These are phyloP conservation scores for Hirtodrosophila alboralis DNA, from an alignment of 2,888 invertebrate genomes.

Conservation along the genomic window DNA sequence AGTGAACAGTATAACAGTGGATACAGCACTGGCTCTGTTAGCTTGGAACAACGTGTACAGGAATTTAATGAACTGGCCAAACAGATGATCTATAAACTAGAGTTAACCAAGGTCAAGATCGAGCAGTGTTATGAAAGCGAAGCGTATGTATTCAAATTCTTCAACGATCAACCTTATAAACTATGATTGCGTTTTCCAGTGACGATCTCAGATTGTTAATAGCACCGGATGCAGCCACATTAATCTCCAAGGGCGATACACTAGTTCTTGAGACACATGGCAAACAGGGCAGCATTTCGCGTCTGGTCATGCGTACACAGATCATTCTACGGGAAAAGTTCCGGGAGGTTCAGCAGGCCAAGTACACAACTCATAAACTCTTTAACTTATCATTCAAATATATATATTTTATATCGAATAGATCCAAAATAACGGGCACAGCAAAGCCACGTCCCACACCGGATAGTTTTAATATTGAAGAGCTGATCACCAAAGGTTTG, in stretches of 20 bases:
- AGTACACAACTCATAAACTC: slow-evolving; percentile 51
- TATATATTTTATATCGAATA: slow-evolving; percentile 17
- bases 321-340: slow-evolving; percentile 83
- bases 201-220: slow-evolving; percentile 84
- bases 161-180: background rate
- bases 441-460: slow-evolving; percentile 52
- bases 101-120: slow-evolving; percentile 81
- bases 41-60: slow-evolving; percentile 82
- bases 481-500: slow-evolving; percentile 82
- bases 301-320: slow-evolving; percentile 83
- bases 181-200: slow-evolving; percentile 47
- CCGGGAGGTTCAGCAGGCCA: slow-evolving; percentile 83
- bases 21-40: slow-evolving; percentile 30
- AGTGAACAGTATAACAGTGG: slow-evolving; percentile 34
- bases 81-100: slow-evolving; percentile 83
- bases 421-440: slow-evolving; percentile 60
- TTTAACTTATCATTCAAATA: background rate
- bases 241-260: slow-evolving; percentile 91
- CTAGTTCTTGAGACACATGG: slow-evolving; percentile 89
- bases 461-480: slow-evolving; percentile 81
- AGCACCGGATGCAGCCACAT: slow-evolving; percentile 90
- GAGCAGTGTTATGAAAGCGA: slow-evolving; percentile 80
- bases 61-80: slow-evolving; percentile 83
- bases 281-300: slow-evolving; percentile 81
- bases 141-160: slow-evolving; percentile 66